Conservation (phyloP, 2,888 invertebrate species). For the Caenorhabditis plicata region DNA sequence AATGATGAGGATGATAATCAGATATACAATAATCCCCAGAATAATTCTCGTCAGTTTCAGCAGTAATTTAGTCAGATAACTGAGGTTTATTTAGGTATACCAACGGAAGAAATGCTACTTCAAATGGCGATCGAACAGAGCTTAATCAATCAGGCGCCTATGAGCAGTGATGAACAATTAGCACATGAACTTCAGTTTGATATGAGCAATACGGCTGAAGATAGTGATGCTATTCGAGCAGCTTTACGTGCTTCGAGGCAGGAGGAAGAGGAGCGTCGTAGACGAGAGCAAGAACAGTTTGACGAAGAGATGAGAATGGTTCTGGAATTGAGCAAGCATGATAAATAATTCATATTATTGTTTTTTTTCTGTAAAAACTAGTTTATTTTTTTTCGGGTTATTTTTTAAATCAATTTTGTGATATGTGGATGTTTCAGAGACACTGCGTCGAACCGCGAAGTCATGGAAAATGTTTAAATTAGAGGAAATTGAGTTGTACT, state of each 20-base stretch:
- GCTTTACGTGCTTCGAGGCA: slow-evolving; percentile 37
- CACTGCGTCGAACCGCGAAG: no score
- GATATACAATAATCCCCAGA: slow-evolving; percentile 1
- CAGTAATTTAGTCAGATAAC: not conserved
- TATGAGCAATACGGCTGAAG: not conserved
- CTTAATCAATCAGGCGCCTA: not conserved
- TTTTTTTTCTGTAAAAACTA: no score
- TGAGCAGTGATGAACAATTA: slow-evolving; percentile 1
- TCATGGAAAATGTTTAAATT: no score
- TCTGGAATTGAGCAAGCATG: slow-evolving; percentile 45
- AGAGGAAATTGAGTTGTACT: no score
- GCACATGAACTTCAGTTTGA: not conserved
- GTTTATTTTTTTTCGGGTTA: no score
- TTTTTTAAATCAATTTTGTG: no score
- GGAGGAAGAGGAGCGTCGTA: slow-evolving; percentile 27
- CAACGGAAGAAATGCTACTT: slow-evolving; percentile 48
- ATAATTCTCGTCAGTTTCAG: slow-evolving; percentile 11
- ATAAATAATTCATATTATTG: no score
- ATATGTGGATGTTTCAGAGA: no score
- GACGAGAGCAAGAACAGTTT: slow-evolving; percentile 20
- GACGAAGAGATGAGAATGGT: slow-evolving; percentile 44
- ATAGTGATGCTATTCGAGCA: not conserved
- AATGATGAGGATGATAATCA: slow-evolving; percentile 28
- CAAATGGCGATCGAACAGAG: slow-evolving; percentile 50
- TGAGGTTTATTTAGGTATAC: slow-evolving; percentile 15